Evolutionary conservation across 1,140 invertebrate species (phyloP).

Genomic region (Trichoplusia ni): DNA sequence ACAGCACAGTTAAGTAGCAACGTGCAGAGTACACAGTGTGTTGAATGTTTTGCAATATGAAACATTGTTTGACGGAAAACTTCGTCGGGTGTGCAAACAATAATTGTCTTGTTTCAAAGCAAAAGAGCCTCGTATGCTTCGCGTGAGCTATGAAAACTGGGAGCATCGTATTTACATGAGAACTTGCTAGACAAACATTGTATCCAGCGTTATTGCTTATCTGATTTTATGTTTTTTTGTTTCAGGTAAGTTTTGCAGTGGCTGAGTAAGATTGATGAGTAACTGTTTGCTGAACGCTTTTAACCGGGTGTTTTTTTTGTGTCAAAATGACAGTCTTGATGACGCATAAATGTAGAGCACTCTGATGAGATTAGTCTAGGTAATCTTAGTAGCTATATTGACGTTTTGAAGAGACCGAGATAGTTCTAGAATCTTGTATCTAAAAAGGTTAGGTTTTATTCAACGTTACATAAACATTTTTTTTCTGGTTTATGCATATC

Average conservation of each 20-base stretch:
- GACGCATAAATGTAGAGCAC: too few relatives aligned
- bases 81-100: slow-evolving; percentile 54
- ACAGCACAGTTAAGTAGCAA: slow-evolving; percentile 25
- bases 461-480: too few relatives aligned
- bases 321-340: not conserved
- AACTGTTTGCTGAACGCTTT: slow-evolving; percentile 4
- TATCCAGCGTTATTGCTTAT: not conserved
- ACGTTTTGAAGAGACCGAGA: too few relatives aligned
- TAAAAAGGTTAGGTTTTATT: too few relatives aligned
- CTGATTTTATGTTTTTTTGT: slow-evolving; percentile 33
- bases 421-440: not conserved
- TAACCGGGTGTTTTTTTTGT: not conserved
- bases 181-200: slow-evolving; percentile 24
- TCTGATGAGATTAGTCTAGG: too few relatives aligned
- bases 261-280: slow-evolving; percentile 21
- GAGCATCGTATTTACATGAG: not conserved
- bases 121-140: slow-evolving; percentile 30
- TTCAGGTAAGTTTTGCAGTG: slow-evolving; percentile 46
- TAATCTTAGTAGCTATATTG: too few relatives aligned
- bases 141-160: not conserved
- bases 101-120: slow-evolving; percentile 50
- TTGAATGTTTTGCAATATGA: slow-evolving; percentile 63
- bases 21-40: slow-evolving; percentile 15
- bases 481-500: too few relatives aligned
- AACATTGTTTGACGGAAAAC: slow-evolving; percentile 64